Percentiles rank a stretch among this genome's conserved stretches.
These are phyloP conservation scores for Coreoperca whiteheadi DNA, from an alignment of 2,113 vertebrate species.

Conservation along the genomic window DNA sequence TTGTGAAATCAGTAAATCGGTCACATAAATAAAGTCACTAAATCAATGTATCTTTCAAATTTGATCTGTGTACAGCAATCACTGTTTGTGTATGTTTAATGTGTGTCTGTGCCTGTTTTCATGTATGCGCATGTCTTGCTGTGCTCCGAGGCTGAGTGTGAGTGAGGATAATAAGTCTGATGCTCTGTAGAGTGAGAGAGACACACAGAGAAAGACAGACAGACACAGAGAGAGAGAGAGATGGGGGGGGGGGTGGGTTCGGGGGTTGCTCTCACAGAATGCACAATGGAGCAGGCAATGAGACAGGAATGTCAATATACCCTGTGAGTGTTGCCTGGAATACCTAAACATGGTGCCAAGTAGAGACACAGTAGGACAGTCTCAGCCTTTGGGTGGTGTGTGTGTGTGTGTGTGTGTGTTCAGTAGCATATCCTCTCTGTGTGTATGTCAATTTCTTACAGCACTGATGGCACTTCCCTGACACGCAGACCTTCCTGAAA, in stretches of 20 bases:
- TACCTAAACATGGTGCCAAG: constrained; percentile 72
- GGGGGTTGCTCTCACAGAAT: constrained; percentile 74
- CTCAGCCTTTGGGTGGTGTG: constrained; percentile 54
- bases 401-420: constrained; percentile 17
- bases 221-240: constrained; percentile 22
- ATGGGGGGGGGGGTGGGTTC: constrained; percentile 43
- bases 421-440: constrained; percentile 15
- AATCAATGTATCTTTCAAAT: constrained; percentile 43
- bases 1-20: constrained; percentile 45
- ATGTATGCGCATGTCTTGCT: constrained; percentile 41
- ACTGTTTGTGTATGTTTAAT: constrained; percentile 18
- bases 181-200: constrained; percentile 51
- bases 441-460: constrained; percentile 39
- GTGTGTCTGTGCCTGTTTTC: constrained; percentile 38
- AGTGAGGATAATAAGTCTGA: constrained; percentile 69
- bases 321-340: constrained; percentile 70
- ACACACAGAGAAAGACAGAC: constrained; percentile 29
- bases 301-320: constrained; percentile 80
- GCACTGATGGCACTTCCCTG: constrained; percentile 6
- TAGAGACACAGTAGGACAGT: constrained; percentile 58
- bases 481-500: constrained; percentile 26
- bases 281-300: constrained; percentile 73
- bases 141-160: constrained; percentile 47
- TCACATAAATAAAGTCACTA: constrained; percentile 45
- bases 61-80: constrained; percentile 40